Conservation (phyloP, 2,888 invertebrate species). For the Sclerodermus sp. region DNA sequence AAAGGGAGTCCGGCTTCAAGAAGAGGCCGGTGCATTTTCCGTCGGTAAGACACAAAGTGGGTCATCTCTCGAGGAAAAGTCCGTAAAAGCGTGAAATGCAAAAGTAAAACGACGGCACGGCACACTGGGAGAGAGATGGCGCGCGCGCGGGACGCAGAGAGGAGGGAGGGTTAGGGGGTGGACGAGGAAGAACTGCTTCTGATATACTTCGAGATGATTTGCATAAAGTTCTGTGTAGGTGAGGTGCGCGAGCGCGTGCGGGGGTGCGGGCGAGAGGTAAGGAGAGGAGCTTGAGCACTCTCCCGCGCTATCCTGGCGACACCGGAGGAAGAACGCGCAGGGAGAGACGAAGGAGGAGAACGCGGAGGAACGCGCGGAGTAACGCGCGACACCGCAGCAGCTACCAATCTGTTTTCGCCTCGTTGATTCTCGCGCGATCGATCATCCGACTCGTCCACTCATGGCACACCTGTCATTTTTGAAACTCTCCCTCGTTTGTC, state of each 20-base stretch:
- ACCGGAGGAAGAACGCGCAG: too few relatives aligned
- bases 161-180: neutral
- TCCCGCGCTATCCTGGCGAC: too few relatives aligned
- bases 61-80: conserved; percentile 25
- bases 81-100: conserved; percentile 29
- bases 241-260: conserved; percentile 3
- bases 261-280: conserved; percentile 12
- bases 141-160: conserved; percentile 5
- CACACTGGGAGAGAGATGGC: neutral
- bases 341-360: neutral
- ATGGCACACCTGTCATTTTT: conserved; percentile 2
- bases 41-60: conserved; percentile 24
- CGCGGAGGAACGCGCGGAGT: neutral
- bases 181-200: conserved; percentile 2
- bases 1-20: conserved; percentile 4
- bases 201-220: conserved; percentile 26
- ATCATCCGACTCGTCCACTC: conserved; percentile 11
- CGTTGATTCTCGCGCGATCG: conserved; percentile 22
- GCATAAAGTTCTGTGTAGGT: conserved; percentile 34
- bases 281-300: too few relatives aligned
- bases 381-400: conserved; percentile 4
- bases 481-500: conserved; percentile 2
- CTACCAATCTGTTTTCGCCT: conserved; percentile 13
- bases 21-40: conserved; percentile 13
- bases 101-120: conserved; percentile 22